phyloP scores from a whole-genome alignment of 2,888 invertebrate species.

The Empis stercorea region DNA sequence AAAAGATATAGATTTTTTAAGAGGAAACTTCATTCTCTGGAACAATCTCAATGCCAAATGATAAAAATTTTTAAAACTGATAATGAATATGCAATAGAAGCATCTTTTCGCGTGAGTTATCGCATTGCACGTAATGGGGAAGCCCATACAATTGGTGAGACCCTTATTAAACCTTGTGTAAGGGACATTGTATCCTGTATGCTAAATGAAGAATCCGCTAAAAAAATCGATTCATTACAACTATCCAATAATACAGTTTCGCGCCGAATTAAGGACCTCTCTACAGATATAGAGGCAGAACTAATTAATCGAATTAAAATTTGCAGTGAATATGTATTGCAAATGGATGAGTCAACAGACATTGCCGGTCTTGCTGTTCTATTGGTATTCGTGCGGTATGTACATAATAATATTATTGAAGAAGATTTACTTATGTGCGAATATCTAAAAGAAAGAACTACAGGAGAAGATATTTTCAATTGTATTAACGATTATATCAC shows the following conservation, averaged over 20 bases:
- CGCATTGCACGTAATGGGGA: constrained; percentile 4
- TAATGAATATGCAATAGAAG: constrained; percentile 3
- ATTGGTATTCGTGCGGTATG: constrained; percentile 6
- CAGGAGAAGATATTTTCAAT: constrained; percentile 8
- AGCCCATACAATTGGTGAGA: constrained; percentile 6
- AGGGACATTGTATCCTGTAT: constrained; percentile 1
- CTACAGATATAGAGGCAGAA: background rate
- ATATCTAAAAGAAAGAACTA: constrained; percentile 1
- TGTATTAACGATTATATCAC: constrained; percentile 6
- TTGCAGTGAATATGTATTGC: constrained; percentile 5
- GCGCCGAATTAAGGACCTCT: background rate
- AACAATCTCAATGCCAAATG: constrained; percentile 1
- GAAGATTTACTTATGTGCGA: constrained; percentile 8
- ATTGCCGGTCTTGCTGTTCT: constrained; percentile 1
- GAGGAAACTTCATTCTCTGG: background rate
- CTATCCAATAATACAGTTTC: constrained; percentile 1
- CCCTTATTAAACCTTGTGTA: background rate
- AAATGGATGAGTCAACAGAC: constrained; percentile 4
- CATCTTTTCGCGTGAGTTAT: constrained; percentile 3
- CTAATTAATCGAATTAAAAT: constrained; percentile 1
- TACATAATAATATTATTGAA: constrained; percentile 5
- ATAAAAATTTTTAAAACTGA: constrained; percentile 3
- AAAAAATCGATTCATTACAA: constrained; percentile 2
- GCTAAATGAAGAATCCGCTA: background rate
- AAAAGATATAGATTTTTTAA: constrained; percentile 4